Evolutionary conservation across 2,797 vertebrate genomes (phyloP).

Genomic region (Molossus molossus): DNA sequence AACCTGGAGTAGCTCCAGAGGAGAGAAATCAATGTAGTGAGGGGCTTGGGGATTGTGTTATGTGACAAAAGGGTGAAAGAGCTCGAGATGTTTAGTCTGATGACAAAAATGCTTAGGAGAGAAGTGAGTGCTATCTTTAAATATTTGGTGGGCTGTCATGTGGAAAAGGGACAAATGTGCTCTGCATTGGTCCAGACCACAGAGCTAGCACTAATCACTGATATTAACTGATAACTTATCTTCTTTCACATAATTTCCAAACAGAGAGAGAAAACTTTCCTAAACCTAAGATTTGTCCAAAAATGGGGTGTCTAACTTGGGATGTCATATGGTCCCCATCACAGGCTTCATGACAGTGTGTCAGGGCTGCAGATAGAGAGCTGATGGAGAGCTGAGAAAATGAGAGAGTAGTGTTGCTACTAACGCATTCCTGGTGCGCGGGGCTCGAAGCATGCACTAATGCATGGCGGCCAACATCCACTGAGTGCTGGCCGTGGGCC

Average conservation of each 20-base stretch:
- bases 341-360: background rate
- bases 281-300: constrained; percentile 22
- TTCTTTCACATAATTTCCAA: constrained; percentile 65
- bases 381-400: background rate
- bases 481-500: background rate
- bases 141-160: constrained; percentile 74
- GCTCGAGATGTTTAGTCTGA: constrained; percentile 82
- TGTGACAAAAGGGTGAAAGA: constrained; percentile 71
- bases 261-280: constrained; percentile 35
- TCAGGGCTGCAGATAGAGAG: background rate
- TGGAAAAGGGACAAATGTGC: constrained; percentile 5
- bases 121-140: constrained; percentile 73
- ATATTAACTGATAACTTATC: constrained; percentile 43
- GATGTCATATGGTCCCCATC: background rate
- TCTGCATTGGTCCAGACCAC: background rate
- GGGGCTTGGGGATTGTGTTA: constrained; percentile 34
- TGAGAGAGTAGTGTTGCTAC: background rate
- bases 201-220: background rate
- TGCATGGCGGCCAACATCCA: background rate
- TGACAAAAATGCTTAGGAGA: constrained; percentile 71
- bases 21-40: constrained; percentile 27
- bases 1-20: constrained; percentile 72
- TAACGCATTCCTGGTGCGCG: background rate
- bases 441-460: background rate
- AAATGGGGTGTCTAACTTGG: background rate